Base-by-base conservation (phyloP, 2,888 invertebrate species). In the Chaetoderma sp. region DNA sequence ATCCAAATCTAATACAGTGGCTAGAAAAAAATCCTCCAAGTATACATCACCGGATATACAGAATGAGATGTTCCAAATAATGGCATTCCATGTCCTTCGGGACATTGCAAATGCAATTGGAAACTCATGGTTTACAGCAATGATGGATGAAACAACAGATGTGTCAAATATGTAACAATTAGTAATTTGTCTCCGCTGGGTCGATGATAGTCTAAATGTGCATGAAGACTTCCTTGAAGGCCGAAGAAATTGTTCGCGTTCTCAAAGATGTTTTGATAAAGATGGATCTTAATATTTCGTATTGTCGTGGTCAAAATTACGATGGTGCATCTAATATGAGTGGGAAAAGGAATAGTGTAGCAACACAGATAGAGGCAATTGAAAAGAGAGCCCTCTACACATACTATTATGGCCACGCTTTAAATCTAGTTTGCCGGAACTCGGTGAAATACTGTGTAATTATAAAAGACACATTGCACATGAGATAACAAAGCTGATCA, bases 201-300 rank as follows among this genome's bases (percentile, higher is more conserved):
- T 74, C 1, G 65, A 71, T 25, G 44, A 58, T 49, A 44, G 70
- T 33, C 44, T 74, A 8, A 45, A 52, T 18, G 67, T 59, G 23
- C 67, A 70, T 3, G 73, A 77, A 36, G 72, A 74, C 10, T 72
- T 76, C 47, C 54, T 76, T 50, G 71, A 73, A 70, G 18, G 36
- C 72, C 5, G 33, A 49, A 54, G 65, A 50, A 10, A 18, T 75
- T 21, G 65, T 65, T 1, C 42, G n/a, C 18, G 58, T 63, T 3
- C 72, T 67, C 27, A 28, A 70, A 44, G 68, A 75, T 62, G 57
- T 58, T 2, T 27, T 75, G 6, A 36, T 72, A 1, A 54, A 69
- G 28, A 58, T 72, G 67, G 60, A 60, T 16, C 42, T 73, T 4
- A 45, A 60, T 16, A 25, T 76, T n/a, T 56, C 23, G 21, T 68